Conservation (phyloP, 2,888 invertebrate species). For the Leuctra nigra region DNA sequence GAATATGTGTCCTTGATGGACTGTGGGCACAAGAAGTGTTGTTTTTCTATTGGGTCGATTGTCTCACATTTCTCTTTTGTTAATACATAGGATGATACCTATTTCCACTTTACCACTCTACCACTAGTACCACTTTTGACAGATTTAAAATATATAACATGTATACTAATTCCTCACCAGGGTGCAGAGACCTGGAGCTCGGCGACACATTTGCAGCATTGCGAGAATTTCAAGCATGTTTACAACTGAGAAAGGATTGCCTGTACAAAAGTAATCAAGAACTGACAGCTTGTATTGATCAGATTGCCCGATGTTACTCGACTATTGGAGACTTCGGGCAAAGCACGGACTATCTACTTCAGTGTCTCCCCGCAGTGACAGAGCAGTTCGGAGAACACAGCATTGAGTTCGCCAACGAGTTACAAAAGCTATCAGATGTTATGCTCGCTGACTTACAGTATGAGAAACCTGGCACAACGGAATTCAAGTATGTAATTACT, state of each 20-base stretch:
- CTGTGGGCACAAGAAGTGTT: too few species aligned
- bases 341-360: conserved; percentile 43
- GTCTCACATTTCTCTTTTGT: too few species aligned
- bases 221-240: conserved; percentile 41
- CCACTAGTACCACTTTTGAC: too few species aligned
- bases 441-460: conserved; percentile 45
- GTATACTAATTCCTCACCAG: too few species aligned
- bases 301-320: conserved; percentile 47
- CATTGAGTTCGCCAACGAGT: conserved; percentile 57
- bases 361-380: conserved; percentile 50
- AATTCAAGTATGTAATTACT: conserved; percentile 39
- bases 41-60: too few species aligned
- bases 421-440: conserved; percentile 56
- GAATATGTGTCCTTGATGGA: too few species aligned
- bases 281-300: conserved; percentile 42
- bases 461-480: conserved; percentile 37
- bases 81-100: too few species aligned
- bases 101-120: too few species aligned
- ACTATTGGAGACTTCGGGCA: conserved; percentile 42
- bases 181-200: conserved; percentile 2
- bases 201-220: conserved; percentile 38
- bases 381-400: conserved; percentile 57
- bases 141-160: not conserved
- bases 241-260: conserved; percentile 41
- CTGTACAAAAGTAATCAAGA: conserved; percentile 48